Base-by-base conservation (phyloP, 2,888 invertebrate species). In the Metalampra italica region DNA sequence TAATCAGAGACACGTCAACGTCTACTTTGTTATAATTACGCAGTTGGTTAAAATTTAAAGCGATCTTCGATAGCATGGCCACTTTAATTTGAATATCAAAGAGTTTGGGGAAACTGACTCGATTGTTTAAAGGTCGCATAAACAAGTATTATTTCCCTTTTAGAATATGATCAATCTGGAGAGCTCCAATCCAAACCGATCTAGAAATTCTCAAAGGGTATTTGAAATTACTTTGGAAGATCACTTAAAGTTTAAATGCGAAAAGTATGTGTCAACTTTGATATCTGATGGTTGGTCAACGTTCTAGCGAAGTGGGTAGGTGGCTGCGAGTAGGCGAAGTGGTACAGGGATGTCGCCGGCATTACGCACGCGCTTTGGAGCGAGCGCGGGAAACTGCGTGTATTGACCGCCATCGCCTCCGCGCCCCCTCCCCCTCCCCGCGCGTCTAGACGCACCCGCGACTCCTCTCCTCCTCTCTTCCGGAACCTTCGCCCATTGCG, bases 331-430 rank as follows among this genome's bases (percentile, higher is more conserved):
- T 71, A 72, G 62, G 66, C 60, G 65, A 62, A 69, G 72, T 66
- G 69, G 64, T 63, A 63, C 66, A 64, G 68, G 71, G 75, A 65
- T 65, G 60, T 57, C 5, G 60, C 56, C 5, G 9, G 39, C 55
- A 79, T 77, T 68, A 79, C 88, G 87, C 87, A 87, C 80, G 87
- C 88, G 88, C 81, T 62, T 69, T 69, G 56, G 65, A 62, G 63
- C 53, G 71, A 87, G 85, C 88, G 88, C 88, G 88, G 87, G 88
- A 89, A 88, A 86, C 84, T 80, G 85, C 81, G 77, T 72, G 79
- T 87, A 89, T 89, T 88, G 89, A 88, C 82, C 88, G 78, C 60
- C 68, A 63, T 9, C 34, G 34, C 71, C 22, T 22, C 75, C 78
- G 68, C 76, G 66, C 75, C 76, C 84, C 79, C 78, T 59, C 78